Evolutionary conservation across 2,113 vertebrate genomes (phyloP), one percentile per base, ranked within the genome.

Genomic region (Nettapus auritus): DNA sequence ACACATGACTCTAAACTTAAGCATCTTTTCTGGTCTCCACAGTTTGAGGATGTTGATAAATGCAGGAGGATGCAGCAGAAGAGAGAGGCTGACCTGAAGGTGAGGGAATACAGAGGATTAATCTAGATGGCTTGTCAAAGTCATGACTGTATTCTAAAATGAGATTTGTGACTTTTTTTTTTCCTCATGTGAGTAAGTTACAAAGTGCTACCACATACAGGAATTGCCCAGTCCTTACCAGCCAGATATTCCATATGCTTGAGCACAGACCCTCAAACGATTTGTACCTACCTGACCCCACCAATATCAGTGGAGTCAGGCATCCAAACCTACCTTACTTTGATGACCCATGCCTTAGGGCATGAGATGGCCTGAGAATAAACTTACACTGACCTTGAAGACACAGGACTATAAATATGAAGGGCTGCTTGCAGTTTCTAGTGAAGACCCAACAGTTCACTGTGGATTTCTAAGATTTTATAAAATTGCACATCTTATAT

Each of bases 191-290:
- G n/a, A n/a, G n/a, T 46, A 94, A 84, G 2, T 18, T 64, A 44
- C 6, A 14, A 60, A 66, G 11, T 64, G 20, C 38, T 68, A 33
- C 18, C 26, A 62, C 8, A 31, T 4, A 42, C 0, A 33, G 48
- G n/a, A 82, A 78, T 78, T 59, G 57, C 67, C 11, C 0, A 0
- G 6, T 60, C 5, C 21, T 52, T 79, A 44, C 8, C 52, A 38
- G 36, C n/a, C 2, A 12, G 64, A 52, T 40, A 29, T 36, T 63
- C 19, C 4, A 11, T 26, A n/a, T n/a, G n/a, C n/a, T n/a, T n/a
- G n/a, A n/a, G n/a, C n/a, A n/a, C n/a, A n/a, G n/a, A n/a, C n/a
- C n/a, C n/a, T n/a, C n/a, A n/a, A n/a, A n/a, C n/a, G n/a, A n/a
- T n/a, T n/a, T n/a, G n/a, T n/a, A n/a, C n/a, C n/a, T n/a, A n/a